Base-by-base conservation (phyloP, 2,113 vertebrate species). In the Lathamus discolor region DNA sequence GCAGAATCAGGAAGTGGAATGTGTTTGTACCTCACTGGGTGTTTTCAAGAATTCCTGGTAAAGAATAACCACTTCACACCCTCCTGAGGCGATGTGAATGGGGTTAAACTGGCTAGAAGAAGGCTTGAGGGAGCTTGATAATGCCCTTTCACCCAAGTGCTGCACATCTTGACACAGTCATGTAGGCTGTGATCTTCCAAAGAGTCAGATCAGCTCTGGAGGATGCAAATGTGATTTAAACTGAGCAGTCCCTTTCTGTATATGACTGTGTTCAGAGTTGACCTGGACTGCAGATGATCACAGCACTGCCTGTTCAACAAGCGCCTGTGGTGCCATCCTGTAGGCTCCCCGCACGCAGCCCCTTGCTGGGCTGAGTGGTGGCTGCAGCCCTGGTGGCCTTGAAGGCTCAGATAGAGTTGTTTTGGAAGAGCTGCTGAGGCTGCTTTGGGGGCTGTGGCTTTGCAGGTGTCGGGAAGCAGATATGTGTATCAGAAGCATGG, bases 251-350 rank as follows among this genome's bases (percentile, higher is more conserved):
- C 54, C 35, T 55, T 51, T 81, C 43, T 57, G 48, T 59, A 1
- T 9, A 2, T 31, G 13, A 9, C 55, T 6, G n/a, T 15, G 29
- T 44, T 41, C 25, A 5, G 54, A 29, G 23, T 2, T 19, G 29
- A 5, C 55, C 49, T 24, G n/a, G 17, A 6, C 27, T 61, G 27
- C 11, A 24, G 43, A 7, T 0, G 2, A 1, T 51, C 51, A 2
- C 16, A 25, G 46, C 1, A 1, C 67, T 51, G 43, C 29, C 59
- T 54, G n/a, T 2, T 22, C 55, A n/a, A 22, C 33, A 15, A n/a
- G 33, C 9, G 10, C n/a, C 35, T 62, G 35, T 17, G 62, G 2
- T 24, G 1, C 78, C 4, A 1, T 39, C 77, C 78, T 24, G 41
- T 11, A 10, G 4, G 55, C 37, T 68, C 37, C 20, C 46, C 8